These are phyloP conservation scores for Aldrovandia affinis DNA, from an alignment of 2,797 vertebrate genomes.

Conservation along the genomic window DNA sequence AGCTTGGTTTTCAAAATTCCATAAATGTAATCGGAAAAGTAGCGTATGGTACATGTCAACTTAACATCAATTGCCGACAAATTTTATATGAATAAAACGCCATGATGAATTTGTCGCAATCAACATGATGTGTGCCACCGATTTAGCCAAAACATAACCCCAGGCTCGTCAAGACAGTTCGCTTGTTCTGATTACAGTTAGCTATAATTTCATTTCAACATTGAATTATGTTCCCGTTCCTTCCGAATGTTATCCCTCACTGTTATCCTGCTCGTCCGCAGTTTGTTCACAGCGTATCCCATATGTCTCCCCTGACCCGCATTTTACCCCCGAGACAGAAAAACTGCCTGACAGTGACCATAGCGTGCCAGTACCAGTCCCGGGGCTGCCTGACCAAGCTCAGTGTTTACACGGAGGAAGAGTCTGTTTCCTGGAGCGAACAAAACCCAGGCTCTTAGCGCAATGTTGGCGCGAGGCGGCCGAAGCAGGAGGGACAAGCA, in stretches of 20 bases:
- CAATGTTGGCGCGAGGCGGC: slow-evolving; percentile 58
- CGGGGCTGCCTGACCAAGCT: slow-evolving; percentile 77
- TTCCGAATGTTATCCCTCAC: neutral
- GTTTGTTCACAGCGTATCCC: neutral
- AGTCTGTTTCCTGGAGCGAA: slow-evolving; percentile 92
- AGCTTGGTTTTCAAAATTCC: neutral
- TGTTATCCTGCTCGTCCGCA: neutral
- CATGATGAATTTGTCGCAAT: neutral
- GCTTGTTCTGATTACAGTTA: slow-evolving; percentile 13
- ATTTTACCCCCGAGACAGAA: slow-evolving; percentile 53
- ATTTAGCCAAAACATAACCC: slow-evolving; percentile 25
- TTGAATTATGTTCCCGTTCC: slow-evolving; percentile 1
- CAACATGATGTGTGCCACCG: neutral
- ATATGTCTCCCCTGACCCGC: slow-evolving; percentile 47
- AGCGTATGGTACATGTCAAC: neutral
- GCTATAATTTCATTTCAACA: neutral
- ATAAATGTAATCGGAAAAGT: neutral
- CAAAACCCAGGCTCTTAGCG: slow-evolving; percentile 89
- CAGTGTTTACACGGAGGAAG: slow-evolving; percentile 94
- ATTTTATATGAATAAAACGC: slow-evolving; percentile 10
- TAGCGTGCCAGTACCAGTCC: slow-evolving; percentile 65
- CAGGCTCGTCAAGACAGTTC: neutral
- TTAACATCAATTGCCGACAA: neutral
- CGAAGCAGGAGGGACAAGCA: slow-evolving; percentile 68
- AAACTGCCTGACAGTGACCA: slow-evolving; percentile 69